phyloP scores from a whole-genome alignment of 1,140 invertebrate species.

The Aphelenchoides besseyi region DNA sequence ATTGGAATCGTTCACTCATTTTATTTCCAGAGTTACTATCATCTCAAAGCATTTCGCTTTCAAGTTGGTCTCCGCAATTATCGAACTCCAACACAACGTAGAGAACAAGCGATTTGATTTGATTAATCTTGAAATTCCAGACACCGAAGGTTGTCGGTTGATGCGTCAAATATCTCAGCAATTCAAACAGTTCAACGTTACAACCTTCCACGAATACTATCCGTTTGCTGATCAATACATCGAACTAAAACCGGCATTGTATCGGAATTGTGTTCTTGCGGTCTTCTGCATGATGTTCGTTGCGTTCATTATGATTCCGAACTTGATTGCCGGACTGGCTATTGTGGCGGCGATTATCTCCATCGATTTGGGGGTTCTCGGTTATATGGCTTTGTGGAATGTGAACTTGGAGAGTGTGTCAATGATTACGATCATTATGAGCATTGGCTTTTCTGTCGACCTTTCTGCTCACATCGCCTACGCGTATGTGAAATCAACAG shows the following conservation, averaged over 20 bases:
- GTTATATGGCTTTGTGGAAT: constrained; percentile 78
- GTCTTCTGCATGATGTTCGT: constrained; percentile 77
- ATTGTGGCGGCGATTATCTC: constrained; percentile 75
- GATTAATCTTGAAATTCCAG: not conserved
- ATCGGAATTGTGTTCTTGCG: constrained; percentile 76
- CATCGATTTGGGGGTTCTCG: constrained; percentile 76
- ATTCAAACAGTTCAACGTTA: constrained; percentile 58
- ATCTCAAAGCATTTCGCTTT: constrained; percentile 56
- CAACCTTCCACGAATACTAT: constrained; percentile 63
- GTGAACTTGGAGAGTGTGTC: constrained; percentile 80
- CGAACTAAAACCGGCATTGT: constrained; percentile 67
- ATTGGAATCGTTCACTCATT: constrained; percentile 19
- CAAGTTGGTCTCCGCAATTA: constrained; percentile 61
- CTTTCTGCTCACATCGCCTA: constrained; percentile 80
- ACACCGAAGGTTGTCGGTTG: constrained; percentile 42
- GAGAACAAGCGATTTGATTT: too few relatives aligned
- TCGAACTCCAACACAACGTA: constrained; percentile 59
- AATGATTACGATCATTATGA: constrained; percentile 74
- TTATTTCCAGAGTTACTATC: constrained; percentile 32
- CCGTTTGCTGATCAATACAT: constrained; percentile 63
- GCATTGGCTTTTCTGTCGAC: constrained; percentile 82
- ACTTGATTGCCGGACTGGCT: constrained; percentile 71
- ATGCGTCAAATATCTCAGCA: constrained; percentile 54
- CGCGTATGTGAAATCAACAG: constrained; percentile 64
- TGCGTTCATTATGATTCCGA: constrained; percentile 76